phyloP scores from a whole-genome alignment of 2,113 vertebrate genomes.

The Pelobates fuscus region DNA sequence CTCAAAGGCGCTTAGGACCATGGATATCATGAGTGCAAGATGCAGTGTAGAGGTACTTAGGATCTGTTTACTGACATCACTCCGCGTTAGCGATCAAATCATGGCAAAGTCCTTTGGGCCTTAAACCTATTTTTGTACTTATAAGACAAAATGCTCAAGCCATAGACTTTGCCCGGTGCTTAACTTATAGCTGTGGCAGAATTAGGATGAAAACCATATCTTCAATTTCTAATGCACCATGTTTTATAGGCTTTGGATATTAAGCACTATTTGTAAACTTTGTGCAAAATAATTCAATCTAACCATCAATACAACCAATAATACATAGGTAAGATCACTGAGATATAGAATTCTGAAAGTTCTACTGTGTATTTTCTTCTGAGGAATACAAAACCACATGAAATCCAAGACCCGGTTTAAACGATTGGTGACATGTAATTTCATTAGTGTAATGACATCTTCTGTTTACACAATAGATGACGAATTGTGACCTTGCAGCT shows the following conservation, averaged over 20 bases:
- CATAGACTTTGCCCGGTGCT: conserved; percentile 43
- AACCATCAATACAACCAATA: no score
- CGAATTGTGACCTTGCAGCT: no score
- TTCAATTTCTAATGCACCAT: background rate
- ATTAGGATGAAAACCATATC: conserved; percentile 3
- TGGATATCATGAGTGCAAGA: conserved; percentile 1
- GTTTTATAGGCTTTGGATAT: background rate
- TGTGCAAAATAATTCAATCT: background rate
- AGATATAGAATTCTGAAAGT: no score
- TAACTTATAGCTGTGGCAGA: conserved; percentile 38
- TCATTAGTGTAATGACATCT: no score
- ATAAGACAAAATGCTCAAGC: conserved; percentile 15
- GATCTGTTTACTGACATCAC: conserved; percentile 7
- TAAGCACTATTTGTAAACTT: conserved; percentile 7
- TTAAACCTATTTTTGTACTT: conserved; percentile 21
- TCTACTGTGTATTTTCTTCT: conserved; percentile 13
- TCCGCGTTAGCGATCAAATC: background rate
- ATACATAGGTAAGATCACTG: no score
- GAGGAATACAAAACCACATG: conserved; percentile 5
- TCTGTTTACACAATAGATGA: no score
- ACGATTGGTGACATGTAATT: conserved; percentile 13
- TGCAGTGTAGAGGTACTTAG: background rate
- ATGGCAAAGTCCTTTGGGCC: conserved; percentile 22
- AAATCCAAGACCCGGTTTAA: background rate
- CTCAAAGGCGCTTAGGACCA: conserved; percentile 19